Conservation (phyloP, 2,113 vertebrate species). For the Gobius niger region DNA sequence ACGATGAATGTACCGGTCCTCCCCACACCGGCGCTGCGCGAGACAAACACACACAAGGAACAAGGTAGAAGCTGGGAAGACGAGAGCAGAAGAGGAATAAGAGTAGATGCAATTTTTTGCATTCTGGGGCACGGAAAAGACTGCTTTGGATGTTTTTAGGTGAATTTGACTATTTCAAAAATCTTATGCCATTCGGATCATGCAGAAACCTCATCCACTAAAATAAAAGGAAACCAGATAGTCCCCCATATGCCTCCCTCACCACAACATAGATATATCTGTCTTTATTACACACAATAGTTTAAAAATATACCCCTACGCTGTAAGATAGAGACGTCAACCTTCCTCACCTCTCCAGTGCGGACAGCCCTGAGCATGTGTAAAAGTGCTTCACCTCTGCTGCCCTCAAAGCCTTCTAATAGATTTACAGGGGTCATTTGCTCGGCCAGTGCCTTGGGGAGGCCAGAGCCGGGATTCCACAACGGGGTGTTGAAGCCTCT, state of each 20-base stretch:
- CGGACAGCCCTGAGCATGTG: slow-evolving; percentile 41
- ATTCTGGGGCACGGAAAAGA: neutral
- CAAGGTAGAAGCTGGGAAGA: slow-evolving; percentile 35
- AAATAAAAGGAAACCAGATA: neutral
- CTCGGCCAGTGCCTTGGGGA: slow-evolving; percentile 53
- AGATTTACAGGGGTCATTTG: slow-evolving; percentile 70
- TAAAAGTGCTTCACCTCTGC: slow-evolving; percentile 54
- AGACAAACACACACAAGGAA: slow-evolving; percentile 34
- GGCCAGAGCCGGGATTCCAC: slow-evolving; percentile 54
- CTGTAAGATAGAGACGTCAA: slow-evolving; percentile 27
- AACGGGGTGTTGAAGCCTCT: slow-evolving; percentile 35
- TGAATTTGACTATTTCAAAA: too few relatives aligned
- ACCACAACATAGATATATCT: neutral
- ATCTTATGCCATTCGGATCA: too few relatives aligned
- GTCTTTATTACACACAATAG: slow-evolving; percentile 2
- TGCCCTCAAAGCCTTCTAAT: slow-evolving; percentile 47
- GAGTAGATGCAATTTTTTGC: neutral
- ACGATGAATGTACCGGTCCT: slow-evolving; percentile 97
- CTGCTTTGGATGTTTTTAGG: too few relatives aligned
- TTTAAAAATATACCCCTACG: neutral
- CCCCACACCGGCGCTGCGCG: slow-evolving; percentile 88
- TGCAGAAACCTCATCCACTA: too few relatives aligned
- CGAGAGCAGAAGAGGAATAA: slow-evolving; percentile 1
- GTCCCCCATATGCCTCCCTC: neutral
- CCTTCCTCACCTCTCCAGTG: slow-evolving; percentile 9